phyloP scores from a whole-genome alignment of 2,797 vertebrate species.

The Coregonus sp. region DNA sequence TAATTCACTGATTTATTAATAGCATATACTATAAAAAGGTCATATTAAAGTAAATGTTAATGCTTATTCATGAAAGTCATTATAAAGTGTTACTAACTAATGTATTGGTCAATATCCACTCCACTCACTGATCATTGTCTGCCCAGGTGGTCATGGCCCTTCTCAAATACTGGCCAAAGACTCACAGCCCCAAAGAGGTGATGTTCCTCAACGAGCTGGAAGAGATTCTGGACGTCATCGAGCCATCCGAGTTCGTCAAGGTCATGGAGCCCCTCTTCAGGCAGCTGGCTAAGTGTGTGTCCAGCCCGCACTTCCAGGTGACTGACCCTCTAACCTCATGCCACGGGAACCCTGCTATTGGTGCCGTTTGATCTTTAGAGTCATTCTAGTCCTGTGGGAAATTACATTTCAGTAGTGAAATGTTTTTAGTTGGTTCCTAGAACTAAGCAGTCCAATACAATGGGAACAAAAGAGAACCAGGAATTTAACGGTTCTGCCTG shows the following conservation, averaged over 20 bases:
- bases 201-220: conserved; percentile 99
- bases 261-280: conserved; percentile 98
- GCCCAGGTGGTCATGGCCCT: conserved; percentile 95
- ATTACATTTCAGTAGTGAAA: too few relatives aligned
- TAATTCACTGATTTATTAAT: too few relatives aligned
- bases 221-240: conserved; percentile 96
- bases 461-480: too few relatives aligned
- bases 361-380: too few relatives aligned
- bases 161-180: conserved; percentile 99
- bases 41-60: too few relatives aligned
- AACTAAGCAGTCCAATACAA: too few relatives aligned
- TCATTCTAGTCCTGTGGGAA: too few relatives aligned
- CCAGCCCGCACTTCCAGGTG: conserved; percentile 98
- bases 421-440: too few relatives aligned
- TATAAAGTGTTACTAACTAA: not conserved
- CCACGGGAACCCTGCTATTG: too few relatives aligned
- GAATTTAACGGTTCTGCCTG: too few relatives aligned
- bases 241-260: conserved; percentile 97
- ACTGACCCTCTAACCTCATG: not conserved
- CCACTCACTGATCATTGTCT: not conserved
- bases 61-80: too few relatives aligned
- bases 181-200: conserved; percentile 98
- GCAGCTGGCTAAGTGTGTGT: conserved; percentile 96
- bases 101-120: not conserved
- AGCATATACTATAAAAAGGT: too few relatives aligned